Evolutionary conservation across 1,140 invertebrate genomes (phyloP).

Genomic region (Triops cancriformis): DNA sequence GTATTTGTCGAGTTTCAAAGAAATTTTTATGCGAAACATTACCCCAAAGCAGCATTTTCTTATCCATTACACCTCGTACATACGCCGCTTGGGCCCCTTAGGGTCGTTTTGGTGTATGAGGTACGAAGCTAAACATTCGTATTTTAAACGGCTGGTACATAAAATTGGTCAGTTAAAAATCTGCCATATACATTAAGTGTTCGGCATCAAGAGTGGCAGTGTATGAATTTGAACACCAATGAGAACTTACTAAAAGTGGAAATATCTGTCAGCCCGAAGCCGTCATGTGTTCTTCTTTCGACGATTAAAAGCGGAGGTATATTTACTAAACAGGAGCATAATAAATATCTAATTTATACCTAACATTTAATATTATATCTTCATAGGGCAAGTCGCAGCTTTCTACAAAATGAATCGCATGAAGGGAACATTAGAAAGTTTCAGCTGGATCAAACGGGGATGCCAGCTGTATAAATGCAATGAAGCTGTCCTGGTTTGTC

Average conservation of each 20-base stretch:
- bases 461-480: background rate
- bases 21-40: constrained; percentile 17
- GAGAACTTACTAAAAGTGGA: background rate
- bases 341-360: constrained; percentile 18
- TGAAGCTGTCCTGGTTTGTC: background rate
- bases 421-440: background rate
- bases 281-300: background rate
- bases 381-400: constrained; percentile 15
- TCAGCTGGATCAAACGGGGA: background rate
- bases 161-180: constrained; percentile 20
- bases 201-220: constrained; percentile 21
- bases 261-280: background rate
- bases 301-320: background rate
- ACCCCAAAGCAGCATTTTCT: constrained; percentile 24
- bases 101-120: no score
- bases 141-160: constrained; percentile 23
- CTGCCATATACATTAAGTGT: constrained; percentile 16
- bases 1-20: constrained; percentile 19
- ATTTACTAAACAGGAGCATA: background rate
- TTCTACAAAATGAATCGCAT: background rate
- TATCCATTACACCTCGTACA: constrained; percentile 24
- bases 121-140: constrained; percentile 26
- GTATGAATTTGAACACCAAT: constrained; percentile 1
- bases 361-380: background rate
- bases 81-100: constrained; percentile 19